These are phyloP conservation scores for Steinernema carpocapsae DNA, from an alignment of 2,888 invertebrate species.

Conservation along the genomic window DNA sequence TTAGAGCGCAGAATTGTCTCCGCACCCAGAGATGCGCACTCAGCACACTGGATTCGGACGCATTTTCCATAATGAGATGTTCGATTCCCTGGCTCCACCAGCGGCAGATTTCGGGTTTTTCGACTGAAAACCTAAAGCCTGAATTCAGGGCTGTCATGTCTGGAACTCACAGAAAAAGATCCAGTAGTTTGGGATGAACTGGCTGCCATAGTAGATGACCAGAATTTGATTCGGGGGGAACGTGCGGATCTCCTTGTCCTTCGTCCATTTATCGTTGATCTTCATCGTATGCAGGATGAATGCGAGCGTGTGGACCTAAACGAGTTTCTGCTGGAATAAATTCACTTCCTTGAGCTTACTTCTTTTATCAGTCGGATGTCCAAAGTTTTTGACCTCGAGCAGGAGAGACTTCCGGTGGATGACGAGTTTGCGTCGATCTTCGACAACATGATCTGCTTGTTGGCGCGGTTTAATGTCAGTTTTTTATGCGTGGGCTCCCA, in stretches of 20 bases:
- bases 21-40: slow-evolving; percentile 38
- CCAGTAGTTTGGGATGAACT: slow-evolving; percentile 58
- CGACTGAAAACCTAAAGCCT: slow-evolving; percentile 36
- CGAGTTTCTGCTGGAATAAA: not conserved
- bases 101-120: slow-evolving; percentile 36
- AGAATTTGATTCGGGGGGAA: slow-evolving; percentile 62
- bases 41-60: slow-evolving; percentile 36
- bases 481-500: slow-evolving; percentile 64
- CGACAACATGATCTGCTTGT: slow-evolving; percentile 56
- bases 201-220: slow-evolving; percentile 61
- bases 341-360: not conserved
- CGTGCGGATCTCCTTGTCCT: slow-evolving; percentile 57
- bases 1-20: slow-evolving; percentile 38
- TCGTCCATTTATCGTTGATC: slow-evolving; percentile 67
- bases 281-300: slow-evolving; percentile 60
- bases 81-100: slow-evolving; percentile 40
- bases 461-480: slow-evolving; percentile 58
- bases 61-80: slow-evolving; percentile 31
- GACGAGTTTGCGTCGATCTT: slow-evolving; percentile 39
- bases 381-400: not conserved
- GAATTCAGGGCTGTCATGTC: not conserved
- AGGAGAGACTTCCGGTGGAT: not conserved
- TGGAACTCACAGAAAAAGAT: slow-evolving; percentile 42
- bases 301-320: slow-evolving; percentile 58
- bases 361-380: slow-evolving; percentile 43